A percentile compares a stretch with the other conserved stretches of the same genome.
Conservation (phyloP, 2,113 vertebrate genomes). For the Leptodactylus fuscus region DNA sequence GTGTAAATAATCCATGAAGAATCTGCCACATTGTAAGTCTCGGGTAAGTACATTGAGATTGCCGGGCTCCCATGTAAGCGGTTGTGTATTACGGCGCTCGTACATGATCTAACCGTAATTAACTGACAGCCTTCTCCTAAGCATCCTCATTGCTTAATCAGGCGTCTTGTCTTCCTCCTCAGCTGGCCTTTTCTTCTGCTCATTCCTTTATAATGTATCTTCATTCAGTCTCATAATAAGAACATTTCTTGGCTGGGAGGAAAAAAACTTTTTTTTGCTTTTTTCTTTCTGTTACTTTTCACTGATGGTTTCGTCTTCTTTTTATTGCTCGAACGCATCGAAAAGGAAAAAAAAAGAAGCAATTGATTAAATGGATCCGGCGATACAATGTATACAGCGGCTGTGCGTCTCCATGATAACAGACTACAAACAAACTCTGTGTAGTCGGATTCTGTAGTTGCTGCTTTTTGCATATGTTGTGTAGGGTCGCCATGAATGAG, state of each 20-base stretch:
- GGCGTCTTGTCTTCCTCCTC: slow-evolving; percentile 10
- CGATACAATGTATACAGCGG: background rate
- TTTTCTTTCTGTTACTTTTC: background rate
- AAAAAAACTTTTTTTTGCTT: background rate
- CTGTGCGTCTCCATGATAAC: too few species aligned
- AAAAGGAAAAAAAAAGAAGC: background rate
- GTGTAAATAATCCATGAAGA: background rate
- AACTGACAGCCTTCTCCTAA: slow-evolving; percentile 35
- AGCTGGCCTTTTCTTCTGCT: slow-evolving; percentile 27
- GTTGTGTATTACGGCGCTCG: slow-evolving; percentile 5
- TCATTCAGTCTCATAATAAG: background rate
- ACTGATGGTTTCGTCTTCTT: background rate
- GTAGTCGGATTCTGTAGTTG: too few species aligned
- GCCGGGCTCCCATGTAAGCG: slow-evolving; percentile 7
- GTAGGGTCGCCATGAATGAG: too few species aligned
- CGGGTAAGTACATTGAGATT: background rate
- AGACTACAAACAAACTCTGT: too few species aligned
- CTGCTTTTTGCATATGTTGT: too few species aligned
- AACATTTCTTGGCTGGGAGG: background rate
- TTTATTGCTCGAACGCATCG: background rate
- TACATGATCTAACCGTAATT: slow-evolving; percentile 41
- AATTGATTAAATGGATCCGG: background rate
- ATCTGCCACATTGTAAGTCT: background rate
- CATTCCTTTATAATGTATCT: background rate
- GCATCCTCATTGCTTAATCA: slow-evolving; percentile 49